Conservation (phyloP, 1,140 invertebrate species). For the Capitella teleta region DNA sequence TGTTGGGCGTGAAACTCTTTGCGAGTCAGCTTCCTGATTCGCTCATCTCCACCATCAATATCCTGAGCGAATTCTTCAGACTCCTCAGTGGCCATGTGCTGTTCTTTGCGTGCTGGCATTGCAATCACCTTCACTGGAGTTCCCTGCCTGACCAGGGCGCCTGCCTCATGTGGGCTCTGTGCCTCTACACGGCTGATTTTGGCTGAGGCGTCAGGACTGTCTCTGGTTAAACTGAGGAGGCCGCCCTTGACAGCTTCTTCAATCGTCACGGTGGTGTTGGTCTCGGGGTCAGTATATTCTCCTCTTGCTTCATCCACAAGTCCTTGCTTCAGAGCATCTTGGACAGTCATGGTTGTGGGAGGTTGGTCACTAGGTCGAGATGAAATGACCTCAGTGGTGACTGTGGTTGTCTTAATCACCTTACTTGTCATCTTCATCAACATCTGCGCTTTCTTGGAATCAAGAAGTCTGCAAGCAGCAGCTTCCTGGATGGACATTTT, state of each 20-base stretch:
- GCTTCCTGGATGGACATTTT: constrained; percentile 29
- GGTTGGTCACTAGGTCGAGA: background rate
- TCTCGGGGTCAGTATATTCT: constrained; percentile 67
- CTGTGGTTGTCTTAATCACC: constrained; percentile 27
- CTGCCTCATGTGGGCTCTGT: background rate
- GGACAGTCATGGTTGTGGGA: constrained; percentile 13
- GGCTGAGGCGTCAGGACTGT: background rate
- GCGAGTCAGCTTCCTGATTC: constrained; percentile 41
- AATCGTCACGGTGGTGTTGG: constrained; percentile 60
- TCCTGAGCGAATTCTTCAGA: constrained; percentile 5
- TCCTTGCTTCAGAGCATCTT: constrained; percentile 65
- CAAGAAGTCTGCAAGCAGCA: constrained; percentile 23
- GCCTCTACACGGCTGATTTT: background rate
- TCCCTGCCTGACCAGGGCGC: background rate
- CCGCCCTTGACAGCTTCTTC: constrained; percentile 66
- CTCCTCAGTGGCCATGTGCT: constrained; percentile 11
- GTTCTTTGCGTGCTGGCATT: background rate
- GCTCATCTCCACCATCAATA: constrained; percentile 11
- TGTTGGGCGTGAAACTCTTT: constrained; percentile 63
- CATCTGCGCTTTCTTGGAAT: constrained; percentile 23
- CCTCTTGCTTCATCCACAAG: constrained; percentile 67
- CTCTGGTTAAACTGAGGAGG: constrained; percentile 46
- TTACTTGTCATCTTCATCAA: constrained; percentile 29
- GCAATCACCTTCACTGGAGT: background rate
- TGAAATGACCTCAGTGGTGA: constrained; percentile 27